These are phyloP conservation scores for Ommatoiulus sabulosus DNA, from an alignment of 2,888 invertebrate species.

Conservation along the genomic window DNA sequence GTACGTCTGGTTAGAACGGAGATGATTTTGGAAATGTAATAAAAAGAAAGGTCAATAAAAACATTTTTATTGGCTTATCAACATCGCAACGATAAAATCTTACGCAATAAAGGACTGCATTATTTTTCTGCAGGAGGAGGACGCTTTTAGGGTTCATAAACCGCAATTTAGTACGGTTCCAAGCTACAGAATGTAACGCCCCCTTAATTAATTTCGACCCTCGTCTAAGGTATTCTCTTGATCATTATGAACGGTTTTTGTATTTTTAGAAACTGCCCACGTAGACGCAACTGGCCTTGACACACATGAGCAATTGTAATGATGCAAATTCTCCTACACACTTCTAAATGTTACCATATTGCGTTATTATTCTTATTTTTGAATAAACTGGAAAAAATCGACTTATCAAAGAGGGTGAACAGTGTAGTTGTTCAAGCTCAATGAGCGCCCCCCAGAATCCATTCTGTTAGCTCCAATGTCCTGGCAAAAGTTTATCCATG, in stretches of 20 bases:
- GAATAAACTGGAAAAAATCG: too few species aligned
- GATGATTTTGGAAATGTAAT: slow-evolving; percentile 6
- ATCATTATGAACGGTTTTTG: background rate
- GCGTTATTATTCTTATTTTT: too few species aligned
- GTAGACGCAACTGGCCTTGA: background rate
- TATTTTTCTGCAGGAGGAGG: background rate
- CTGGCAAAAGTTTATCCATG: too few species aligned
- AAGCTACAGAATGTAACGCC: background rate
- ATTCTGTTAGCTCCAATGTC: too few species aligned
- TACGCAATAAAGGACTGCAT: background rate
- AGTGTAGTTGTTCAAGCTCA: too few species aligned
- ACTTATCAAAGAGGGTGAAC: too few species aligned
- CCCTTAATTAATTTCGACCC: background rate
- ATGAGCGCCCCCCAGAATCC: too few species aligned
- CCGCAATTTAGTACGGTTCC: slow-evolving; percentile 10
- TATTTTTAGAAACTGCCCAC: background rate
- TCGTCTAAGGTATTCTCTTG: background rate
- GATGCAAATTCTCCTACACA: too few species aligned
- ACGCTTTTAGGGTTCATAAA: background rate
- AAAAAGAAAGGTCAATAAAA: background rate
- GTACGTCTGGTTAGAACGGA: background rate
- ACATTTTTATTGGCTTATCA: background rate
- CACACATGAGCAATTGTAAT: background rate
- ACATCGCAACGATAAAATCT: slow-evolving; percentile 10
- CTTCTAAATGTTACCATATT: too few species aligned